phyloP scores from a whole-genome alignment of 2,113 vertebrate species.

The Vidua macroura region DNA sequence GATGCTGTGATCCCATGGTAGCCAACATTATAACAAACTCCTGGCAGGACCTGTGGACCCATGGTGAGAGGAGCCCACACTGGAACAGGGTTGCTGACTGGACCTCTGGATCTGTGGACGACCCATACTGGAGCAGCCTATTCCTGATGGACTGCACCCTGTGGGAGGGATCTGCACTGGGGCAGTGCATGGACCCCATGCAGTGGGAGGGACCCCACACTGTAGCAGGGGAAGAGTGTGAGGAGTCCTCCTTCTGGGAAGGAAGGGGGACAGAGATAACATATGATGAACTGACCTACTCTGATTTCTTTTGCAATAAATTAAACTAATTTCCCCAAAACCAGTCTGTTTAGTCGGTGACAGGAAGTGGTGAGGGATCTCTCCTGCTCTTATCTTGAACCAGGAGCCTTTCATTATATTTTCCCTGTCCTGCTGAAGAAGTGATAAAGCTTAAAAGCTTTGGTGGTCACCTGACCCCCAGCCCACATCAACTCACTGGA shows the following conservation, averaged over 20 bases:
- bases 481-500: neutral
- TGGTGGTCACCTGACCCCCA: neutral
- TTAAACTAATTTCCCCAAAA: neutral
- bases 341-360: accelerated
- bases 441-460: neutral
- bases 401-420: neutral
- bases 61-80: neutral
- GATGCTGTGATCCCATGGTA: neutral
- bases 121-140: neutral
- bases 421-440: neutral
- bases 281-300: neutral
- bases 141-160: neutral
- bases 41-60: neutral
- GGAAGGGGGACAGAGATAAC: neutral
- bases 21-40: neutral
- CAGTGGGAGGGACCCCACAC: accelerated
- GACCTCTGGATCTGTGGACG: accelerated
- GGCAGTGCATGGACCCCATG: neutral
- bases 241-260: neutral
- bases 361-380: neutral
- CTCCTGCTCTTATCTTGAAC: accelerated
- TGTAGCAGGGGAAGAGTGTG: neutral
- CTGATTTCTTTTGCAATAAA: neutral
- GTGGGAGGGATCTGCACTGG: neutral
- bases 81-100: accelerated